Conservation (phyloP, 2,888 invertebrate genomes). For the Harmothoe impar region DNA sequence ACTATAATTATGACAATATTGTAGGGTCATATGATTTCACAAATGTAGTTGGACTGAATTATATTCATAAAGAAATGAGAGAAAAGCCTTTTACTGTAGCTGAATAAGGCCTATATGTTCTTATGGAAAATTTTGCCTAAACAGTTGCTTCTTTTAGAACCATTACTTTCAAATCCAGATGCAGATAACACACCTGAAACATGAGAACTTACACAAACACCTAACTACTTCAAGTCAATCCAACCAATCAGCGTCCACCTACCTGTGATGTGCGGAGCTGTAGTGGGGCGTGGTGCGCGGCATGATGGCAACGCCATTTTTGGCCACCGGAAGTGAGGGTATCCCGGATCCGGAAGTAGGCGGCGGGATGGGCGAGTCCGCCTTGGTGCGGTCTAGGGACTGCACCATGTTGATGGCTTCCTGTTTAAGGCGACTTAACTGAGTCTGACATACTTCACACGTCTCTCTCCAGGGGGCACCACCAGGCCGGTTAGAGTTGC, state of each 20-base stretch:
- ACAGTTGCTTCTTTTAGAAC: no score
- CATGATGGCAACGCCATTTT: conserved; percentile 56
- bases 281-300: conserved; percentile 63
- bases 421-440: conserved; percentile 75
- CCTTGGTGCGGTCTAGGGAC: conserved; percentile 78
- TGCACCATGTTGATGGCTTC: conserved; percentile 80
- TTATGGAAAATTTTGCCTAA: no score
- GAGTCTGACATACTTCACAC: conserved; percentile 80
- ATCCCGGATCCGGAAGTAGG: conserved; percentile 64
- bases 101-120: no score
- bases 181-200: no score
- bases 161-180: no score
- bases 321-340: neutral
- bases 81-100: no score
- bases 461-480: conserved; percentile 68
- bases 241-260: conserved; percentile 15
- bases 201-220: no score
- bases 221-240: no score
- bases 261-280: conserved; percentile 66
- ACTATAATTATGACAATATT: no score
- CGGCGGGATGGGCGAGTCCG: conserved; percentile 66
- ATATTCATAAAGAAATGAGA: no score
- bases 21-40: no score
- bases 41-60: no score
- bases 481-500: conserved; percentile 32